Evolutionary conservation across 2,797 vertebrate genomes (phyloP).

Genomic region (Aselliscus stoliczkanus): DNA sequence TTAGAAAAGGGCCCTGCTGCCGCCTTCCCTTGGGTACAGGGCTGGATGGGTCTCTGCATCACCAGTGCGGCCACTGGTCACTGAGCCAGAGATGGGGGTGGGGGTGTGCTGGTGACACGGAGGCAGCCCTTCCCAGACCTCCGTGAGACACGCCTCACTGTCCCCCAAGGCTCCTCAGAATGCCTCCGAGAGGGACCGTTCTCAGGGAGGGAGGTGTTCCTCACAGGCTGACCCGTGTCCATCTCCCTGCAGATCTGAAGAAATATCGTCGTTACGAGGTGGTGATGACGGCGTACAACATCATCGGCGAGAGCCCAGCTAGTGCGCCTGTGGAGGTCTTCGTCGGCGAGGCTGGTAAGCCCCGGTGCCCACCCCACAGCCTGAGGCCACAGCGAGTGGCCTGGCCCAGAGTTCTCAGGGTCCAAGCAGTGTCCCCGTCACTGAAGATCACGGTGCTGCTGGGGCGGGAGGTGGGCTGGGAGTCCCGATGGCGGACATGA

Average conservation of each 20-base stretch:
- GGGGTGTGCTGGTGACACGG: neutral
- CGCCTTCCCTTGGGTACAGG: no score
- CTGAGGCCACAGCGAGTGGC: neutral
- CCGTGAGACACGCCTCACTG: no score
- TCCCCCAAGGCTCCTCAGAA: fast-evolving
- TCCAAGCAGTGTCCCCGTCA: fast-evolving
- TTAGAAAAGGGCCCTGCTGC: fast-evolving
- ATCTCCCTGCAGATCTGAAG: constrained; percentile 86
- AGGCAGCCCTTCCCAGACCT: neutral
- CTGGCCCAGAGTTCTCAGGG: neutral
- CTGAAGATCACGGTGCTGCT: fast-evolving
- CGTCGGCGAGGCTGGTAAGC: constrained; percentile 94
- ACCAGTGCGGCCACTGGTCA: neutral
- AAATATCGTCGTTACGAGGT: constrained; percentile 94
- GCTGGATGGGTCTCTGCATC: neutral
- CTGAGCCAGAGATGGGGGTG: no score
- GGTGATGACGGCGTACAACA: constrained; percentile 93
- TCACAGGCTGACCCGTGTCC: neutral
- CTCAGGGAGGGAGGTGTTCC: neutral
- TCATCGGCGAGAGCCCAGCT: constrained; percentile 92
- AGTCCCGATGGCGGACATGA: neutral
- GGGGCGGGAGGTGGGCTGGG: neutral
- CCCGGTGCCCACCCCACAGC: fast-evolving
- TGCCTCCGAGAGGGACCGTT: neutral
- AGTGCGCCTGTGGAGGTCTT: constrained; percentile 92